Percentiles rank a stretch among this genome's conserved stretches.
Conservation (phyloP, 53 echinoderm and acorn worm species). For the Henricia sp. region DNA sequence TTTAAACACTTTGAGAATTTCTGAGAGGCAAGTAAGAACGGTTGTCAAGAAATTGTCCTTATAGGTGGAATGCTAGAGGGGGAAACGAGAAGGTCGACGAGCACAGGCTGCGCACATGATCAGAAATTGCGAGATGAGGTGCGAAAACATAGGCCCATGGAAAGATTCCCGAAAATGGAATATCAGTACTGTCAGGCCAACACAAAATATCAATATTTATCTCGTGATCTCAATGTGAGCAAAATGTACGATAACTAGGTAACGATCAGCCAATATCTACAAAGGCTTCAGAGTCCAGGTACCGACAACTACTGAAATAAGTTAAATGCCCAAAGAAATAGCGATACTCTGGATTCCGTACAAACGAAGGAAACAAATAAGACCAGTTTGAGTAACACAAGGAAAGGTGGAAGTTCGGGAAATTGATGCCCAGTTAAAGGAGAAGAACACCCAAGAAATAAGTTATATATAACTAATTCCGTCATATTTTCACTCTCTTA, state of each 20-base stretch:
- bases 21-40: constrained; percentile 45
- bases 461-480: too few relatives aligned
- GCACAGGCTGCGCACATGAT: not conserved
- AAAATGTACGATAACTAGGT: constrained; percentile 65
- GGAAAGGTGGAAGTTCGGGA: constrained; percentile 57
- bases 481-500: too few relatives aligned
- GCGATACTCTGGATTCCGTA: not conserved
- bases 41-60: constrained; percentile 10
- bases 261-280: not conserved
- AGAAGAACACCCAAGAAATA: too few relatives aligned
- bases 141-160: constrained; percentile 31
- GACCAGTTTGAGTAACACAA: not conserved
- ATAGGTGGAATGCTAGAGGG: constrained; percentile 29
- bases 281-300: constrained; percentile 52
- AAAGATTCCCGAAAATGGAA: constrained; percentile 22
- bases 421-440: constrained; percentile 27
- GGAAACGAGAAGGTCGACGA: constrained; percentile 49
- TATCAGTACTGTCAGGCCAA: constrained; percentile 47
- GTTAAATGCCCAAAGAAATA: constrained; percentile 51
- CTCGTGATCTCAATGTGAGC: constrained; percentile 52
- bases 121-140: constrained; percentile 46
- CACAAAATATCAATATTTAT: constrained; percentile 48
- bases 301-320: constrained; percentile 39
- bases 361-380: constrained; percentile 16
- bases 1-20: constrained; percentile 36